Conservation (phyloP, 37 sponge, comb jelly and placozoan genomes). For the Ianthella basta region DNA sequence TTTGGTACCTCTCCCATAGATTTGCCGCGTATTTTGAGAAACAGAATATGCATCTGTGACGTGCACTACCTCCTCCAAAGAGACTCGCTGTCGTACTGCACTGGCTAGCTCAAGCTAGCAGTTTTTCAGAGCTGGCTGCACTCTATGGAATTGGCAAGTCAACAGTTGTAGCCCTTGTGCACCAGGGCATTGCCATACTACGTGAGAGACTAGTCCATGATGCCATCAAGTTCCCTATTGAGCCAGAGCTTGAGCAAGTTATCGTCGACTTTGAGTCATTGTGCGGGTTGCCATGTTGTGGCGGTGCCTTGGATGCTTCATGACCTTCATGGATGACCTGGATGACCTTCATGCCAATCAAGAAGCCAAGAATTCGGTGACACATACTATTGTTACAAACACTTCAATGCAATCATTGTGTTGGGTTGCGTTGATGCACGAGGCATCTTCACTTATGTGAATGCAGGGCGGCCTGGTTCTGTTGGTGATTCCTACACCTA, state of each 20-base stretch:
- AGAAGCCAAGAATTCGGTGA: constrained; percentile 23
- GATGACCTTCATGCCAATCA: constrained; percentile 27
- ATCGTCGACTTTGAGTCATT: constrained; percentile 8
- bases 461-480: constrained; percentile 26
- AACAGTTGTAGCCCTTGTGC: constrained; percentile 1
- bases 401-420: constrained; percentile 21
- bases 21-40: constrained; percentile 7
- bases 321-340: neutral
- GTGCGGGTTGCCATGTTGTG: constrained; percentile 24
- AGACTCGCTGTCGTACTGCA: constrained; percentile 17
- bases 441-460: constrained; percentile 24
- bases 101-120: constrained; percentile 18
- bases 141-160: constrained; percentile 19
- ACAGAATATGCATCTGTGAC: constrained; percentile 7
- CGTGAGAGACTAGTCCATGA: neutral
- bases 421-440: constrained; percentile 20
- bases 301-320: constrained; percentile 31
- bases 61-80: neutral
- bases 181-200: neutral
- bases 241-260: neutral
- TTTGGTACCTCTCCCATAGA: constrained; percentile 3
- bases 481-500: constrained; percentile 26
- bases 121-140: constrained; percentile 1
- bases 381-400: constrained; percentile 23
- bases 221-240: constrained; percentile 12